A percentile compares a stretch with the other conserved stretches of the same genome.
Conservation (phyloP, 2,797 vertebrate genomes). For the Poecilia picta region DNA sequence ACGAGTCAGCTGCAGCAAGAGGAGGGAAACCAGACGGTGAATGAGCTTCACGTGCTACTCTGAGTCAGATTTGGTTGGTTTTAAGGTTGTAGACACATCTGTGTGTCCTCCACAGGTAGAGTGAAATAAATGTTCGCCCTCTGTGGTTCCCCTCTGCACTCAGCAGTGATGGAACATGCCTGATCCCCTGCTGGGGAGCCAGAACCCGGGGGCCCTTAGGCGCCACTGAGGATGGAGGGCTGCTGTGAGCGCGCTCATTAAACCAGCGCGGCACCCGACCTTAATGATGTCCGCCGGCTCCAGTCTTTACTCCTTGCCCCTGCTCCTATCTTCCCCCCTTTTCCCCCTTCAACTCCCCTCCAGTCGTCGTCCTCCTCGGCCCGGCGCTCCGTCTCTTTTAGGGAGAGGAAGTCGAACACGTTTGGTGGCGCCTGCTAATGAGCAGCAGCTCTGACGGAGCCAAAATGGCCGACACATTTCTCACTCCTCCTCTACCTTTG, state of each 20-base stretch:
- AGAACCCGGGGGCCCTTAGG: constrained; percentile 63
- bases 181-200: constrained; percentile 37
- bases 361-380: constrained; percentile 14
- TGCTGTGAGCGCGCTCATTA: constrained; percentile 74
- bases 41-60: constrained; percentile 17
- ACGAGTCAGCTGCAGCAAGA: constrained; percentile 53
- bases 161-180: constrained; percentile 52
- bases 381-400: constrained; percentile 29
- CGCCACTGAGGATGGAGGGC: constrained; percentile 70
- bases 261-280: constrained; percentile 56
- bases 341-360: constrained; percentile 17
- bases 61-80: constrained; percentile 18
- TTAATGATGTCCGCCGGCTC: constrained; percentile 73
- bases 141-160: constrained; percentile 10
- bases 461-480: constrained; percentile 74
- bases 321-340: constrained; percentile 21
- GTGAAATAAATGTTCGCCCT: constrained; percentile 37
- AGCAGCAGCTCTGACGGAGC: constrained; percentile 67
- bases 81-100: constrained; percentile 19
- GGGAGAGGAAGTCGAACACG: constrained; percentile 45
- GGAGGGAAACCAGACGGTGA: constrained; percentile 13
- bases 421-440: constrained; percentile 66
- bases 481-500: constrained; percentile 1
- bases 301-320: constrained; percentile 18
- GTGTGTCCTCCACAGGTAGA: constrained; percentile 58